Conservation (phyloP, 2,888 invertebrate genomes). For the Strigamia crassipes region DNA sequence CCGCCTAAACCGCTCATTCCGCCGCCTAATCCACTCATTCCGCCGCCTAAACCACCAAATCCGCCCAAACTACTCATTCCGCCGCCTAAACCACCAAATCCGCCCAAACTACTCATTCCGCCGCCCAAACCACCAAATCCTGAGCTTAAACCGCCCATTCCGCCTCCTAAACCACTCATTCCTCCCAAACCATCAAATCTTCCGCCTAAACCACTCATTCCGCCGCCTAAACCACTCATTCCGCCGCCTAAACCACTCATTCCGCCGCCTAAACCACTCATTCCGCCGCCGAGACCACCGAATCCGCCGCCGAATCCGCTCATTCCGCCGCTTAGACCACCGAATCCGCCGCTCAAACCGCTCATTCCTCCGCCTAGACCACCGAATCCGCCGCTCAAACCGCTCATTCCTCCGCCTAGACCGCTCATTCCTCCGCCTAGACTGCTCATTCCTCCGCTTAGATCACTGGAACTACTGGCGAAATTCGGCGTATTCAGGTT, state of each 20-base stretch:
- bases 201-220: no score
- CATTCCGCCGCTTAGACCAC: not conserved
- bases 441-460: not conserved
- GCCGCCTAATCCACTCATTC: not conserved
- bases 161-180: not conserved
- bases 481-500: no score
- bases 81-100: not conserved
- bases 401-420: not conserved
- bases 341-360: not conserved
- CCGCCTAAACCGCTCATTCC: no score
- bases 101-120: not conserved
- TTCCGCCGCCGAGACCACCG: no score
- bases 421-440: not conserved
- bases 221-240: no score
- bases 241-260: not conserved
- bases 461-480: not conserved
- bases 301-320: not conserved
- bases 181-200: no score
- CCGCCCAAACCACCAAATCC: not conserved
- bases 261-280: not conserved
- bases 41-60: no score
- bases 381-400: not conserved
- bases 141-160: no score
- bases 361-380: conserved; percentile 1
- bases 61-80: no score